Conservation (phyloP, 1,140 invertebrate species). For the Psilanteris sp. region DNA sequence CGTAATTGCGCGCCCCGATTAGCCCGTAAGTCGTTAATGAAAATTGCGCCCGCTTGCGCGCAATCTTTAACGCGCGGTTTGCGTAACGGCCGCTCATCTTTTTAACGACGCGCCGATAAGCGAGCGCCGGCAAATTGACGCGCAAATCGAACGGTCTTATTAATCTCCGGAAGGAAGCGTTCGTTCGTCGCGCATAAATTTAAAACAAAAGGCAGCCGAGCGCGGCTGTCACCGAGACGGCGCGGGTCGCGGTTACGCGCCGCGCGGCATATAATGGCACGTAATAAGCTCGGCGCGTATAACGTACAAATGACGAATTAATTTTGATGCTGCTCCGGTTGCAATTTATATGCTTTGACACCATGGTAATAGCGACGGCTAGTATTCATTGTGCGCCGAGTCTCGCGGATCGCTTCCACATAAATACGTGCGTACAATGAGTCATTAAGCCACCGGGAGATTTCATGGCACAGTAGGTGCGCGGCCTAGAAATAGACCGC, state of each 20-base stretch:
- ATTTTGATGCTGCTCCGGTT: conserved; percentile 54
- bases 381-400: conserved; percentile 43
- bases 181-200: no score
- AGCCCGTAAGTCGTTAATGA: conserved; percentile 48
- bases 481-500: conserved; percentile 60
- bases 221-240: no score
- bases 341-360: conserved; percentile 57
- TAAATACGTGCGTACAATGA: conserved; percentile 65
- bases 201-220: no score
- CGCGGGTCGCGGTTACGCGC: no score
- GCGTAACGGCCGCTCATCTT: conserved; percentile 46
- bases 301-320: conserved; percentile 44
- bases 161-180: no score
- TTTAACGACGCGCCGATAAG: conserved; percentile 26
- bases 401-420: conserved; percentile 47
- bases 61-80: conserved; percentile 44
- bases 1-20: conserved; percentile 17
- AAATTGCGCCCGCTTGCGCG: conserved; percentile 26
- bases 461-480: conserved; percentile 42
- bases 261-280: conserved; percentile 4
- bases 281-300: conserved; percentile 20
- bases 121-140: no score
- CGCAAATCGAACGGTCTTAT: no score
- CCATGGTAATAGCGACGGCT: conserved; percentile 45
- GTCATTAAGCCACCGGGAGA: conserved; percentile 62